Base-by-base conservation (phyloP, 2,797 vertebrate species). In the Rhadinocentrus ornatus region DNA sequence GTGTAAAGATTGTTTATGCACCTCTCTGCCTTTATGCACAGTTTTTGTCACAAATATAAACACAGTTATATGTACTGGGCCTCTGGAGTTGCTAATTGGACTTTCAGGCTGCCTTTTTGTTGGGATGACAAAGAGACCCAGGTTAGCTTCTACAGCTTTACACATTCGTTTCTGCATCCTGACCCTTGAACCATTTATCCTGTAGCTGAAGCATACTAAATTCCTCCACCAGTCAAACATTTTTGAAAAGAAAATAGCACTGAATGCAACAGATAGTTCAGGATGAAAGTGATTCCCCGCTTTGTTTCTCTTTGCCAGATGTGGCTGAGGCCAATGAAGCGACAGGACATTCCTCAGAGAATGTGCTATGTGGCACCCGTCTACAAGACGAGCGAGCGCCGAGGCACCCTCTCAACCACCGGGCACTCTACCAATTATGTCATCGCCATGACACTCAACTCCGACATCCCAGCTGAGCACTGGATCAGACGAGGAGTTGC, bases 321-420 rank as follows among this genome's bases (percentile, higher is more conserved):
- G 90, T 96, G 96, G 96, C 84, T 98, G 13, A 96, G 96, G 83
- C 96, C 94, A 0, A 90, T 95, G 32, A 95, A 88, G 75, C 94
- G 84, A 20, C 71, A 85, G 63, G 96, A 96, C 27, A 91, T 97
- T 53, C 92, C 94, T 0, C 39, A 94, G 58, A 87, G 93, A 11
- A 93, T 93, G 13, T 94, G 93, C 57, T 96, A 96, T 11, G 1
- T 95, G n/a, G 92, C 85, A 7, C 96, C 96, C 0, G 67, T 97
- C 67, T 97, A 96, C 79, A 96, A 98, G 88, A 97, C 96, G 16
- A 96, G 95, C 0, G 96, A 98, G 88, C 93, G 96, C 41, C 93
- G 96, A 7, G 96, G 96, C 6, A 94, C 94, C 0, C 79, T 97
- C 62, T 97, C 96, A 62, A 96, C 96, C 39, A 97, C 95, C 0